A percentile compares a stretch with the other conserved stretches of the same genome.
Evolutionary conservation across 1,140 invertebrate genomes (phyloP).

Genomic region (Cotesia chilonis): DNA sequence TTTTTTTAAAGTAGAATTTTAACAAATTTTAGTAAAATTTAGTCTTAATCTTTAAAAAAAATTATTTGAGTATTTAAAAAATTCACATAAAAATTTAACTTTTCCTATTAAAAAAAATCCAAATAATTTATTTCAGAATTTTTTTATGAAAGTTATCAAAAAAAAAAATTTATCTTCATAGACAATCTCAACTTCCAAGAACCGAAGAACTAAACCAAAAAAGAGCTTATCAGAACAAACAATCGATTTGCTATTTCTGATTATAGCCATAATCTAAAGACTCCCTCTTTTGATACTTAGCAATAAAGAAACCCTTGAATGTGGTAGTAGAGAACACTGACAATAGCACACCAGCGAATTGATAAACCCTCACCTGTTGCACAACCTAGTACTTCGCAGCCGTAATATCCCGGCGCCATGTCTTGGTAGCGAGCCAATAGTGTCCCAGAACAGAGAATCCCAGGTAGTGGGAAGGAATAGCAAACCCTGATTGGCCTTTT

Average conservation of each 20-base stretch:
- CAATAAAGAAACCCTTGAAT: not conserved
- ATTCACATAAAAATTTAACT: too few relatives aligned
- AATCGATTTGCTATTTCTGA: not conserved
- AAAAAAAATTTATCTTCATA: too few relatives aligned
- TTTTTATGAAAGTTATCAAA: too few relatives aligned
- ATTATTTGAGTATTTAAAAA: too few relatives aligned
- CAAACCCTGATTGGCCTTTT: conserved; percentile 52
- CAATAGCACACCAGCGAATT: not conserved
- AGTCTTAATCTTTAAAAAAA: too few relatives aligned
- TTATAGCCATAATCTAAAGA: too few relatives aligned
- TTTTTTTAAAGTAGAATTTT: too few relatives aligned
- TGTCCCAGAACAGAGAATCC: conserved; percentile 45
- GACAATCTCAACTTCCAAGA: too few relatives aligned
- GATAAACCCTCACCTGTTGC: conserved; percentile 58
- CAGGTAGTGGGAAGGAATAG: conserved; percentile 52
- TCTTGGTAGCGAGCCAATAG: conserved; percentile 56
- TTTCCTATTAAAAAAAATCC: too few relatives aligned
- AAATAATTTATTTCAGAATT: too few relatives aligned
- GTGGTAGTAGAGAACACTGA: not conserved
- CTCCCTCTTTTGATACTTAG: too few relatives aligned
- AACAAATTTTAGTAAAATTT: too few relatives aligned
- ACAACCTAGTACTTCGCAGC: conserved; percentile 26
- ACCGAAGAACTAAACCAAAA: not conserved
- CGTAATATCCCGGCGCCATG: conserved; percentile 52
- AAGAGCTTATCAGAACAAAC: not conserved